Conservation (phyloP, 2,888 invertebrate genomes). For the Parascotia fuliginaria region DNA sequence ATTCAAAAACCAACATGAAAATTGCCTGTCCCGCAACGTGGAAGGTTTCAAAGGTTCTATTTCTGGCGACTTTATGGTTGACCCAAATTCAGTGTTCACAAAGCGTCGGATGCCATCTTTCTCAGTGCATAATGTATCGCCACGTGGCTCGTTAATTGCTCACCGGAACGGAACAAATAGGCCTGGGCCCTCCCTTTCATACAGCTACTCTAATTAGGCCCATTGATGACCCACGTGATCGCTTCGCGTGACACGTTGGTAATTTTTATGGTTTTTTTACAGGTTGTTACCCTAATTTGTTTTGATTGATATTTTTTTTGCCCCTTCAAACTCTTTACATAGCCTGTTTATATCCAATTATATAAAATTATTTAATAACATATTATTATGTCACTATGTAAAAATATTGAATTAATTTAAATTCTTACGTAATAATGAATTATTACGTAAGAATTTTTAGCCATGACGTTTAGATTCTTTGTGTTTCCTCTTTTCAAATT, state of each 20-base stretch:
- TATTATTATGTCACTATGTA: too few species aligned
- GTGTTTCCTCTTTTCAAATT: too few species aligned
- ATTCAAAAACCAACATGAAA: slow-evolving; percentile 22
- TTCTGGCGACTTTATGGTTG: slow-evolving; percentile 28
- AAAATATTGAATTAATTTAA: too few species aligned
- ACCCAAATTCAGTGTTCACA: slow-evolving; percentile 40
- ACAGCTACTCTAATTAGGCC: slow-evolving; percentile 64
- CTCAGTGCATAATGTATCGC: slow-evolving; percentile 58
- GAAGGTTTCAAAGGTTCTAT: slow-evolving; percentile 32
- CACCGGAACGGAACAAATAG: slow-evolving; percentile 46
- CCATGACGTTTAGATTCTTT: too few species aligned
- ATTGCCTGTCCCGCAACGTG: slow-evolving; percentile 10
- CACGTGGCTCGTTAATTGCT: slow-evolving; percentile 54
- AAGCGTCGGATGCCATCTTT: slow-evolving; percentile 40
- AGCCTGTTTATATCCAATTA: too few species aligned
- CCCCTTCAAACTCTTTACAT: not conserved
- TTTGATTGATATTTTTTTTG: slow-evolving; percentile 12
- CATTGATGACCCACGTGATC: slow-evolving; percentile 66
- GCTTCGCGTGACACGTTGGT: slow-evolving; percentile 41
- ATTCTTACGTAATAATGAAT: too few species aligned
- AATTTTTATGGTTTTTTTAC: slow-evolving; percentile 50
- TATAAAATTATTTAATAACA: too few species aligned
- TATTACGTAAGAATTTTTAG: too few species aligned
- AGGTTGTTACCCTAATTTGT: slow-evolving; percentile 9
- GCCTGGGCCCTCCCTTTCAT: slow-evolving; percentile 33